Base-by-base conservation (phyloP, 2,797 vertebrate species). In the Scarus forsteni region DNA sequence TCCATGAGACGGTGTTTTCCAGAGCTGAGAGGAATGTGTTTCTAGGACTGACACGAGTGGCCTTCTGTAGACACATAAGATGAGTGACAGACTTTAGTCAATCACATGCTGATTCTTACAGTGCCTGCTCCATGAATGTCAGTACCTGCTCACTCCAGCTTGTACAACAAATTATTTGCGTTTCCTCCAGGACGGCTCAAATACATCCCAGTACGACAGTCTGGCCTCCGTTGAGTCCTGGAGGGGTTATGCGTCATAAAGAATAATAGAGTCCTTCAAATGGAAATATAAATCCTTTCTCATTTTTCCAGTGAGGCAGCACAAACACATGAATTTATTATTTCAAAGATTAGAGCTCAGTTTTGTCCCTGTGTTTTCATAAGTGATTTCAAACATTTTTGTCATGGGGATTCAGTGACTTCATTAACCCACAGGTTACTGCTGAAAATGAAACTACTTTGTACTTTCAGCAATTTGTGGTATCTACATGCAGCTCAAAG, bases 91-190 rank as follows among this genome's bases (percentile, higher is more conserved):
- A 52, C 52, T 16, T 18, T 34, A 10, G 55, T 70, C 51, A 66
- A 55, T 44, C 56, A 48, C 56, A 49, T 19, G 15, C 19, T 27
- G 53, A 8, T 8, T 10, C 38, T 51, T 5, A 5, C 49, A 12
- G n/a, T 0, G 11, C 11, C 48, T 59, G 61, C 57, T 65, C 65
- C 70, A n/a, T 8, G 35, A 3, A 5, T 40, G 55, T 56, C 58
- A 19, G 60, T 11, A 1, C 7, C 6, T 0, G 0, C 11, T 48
- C 54, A 36, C 5, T 59, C 42, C 18, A 12, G 43, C 6, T 38
- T 35, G 68, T 60, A 62, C 58, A 11, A 60, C 52, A 60, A 58
- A 27, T 53, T 60, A 42, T 68, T 71, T 67, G 53, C 60, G 67
- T 57, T 15, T 78, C 61, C 53, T 34, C 5, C 40, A 60, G 57